phyloP scores from a whole-genome alignment of 2,888 invertebrate genomes.

The Scotopteryx bipunctaria region DNA sequence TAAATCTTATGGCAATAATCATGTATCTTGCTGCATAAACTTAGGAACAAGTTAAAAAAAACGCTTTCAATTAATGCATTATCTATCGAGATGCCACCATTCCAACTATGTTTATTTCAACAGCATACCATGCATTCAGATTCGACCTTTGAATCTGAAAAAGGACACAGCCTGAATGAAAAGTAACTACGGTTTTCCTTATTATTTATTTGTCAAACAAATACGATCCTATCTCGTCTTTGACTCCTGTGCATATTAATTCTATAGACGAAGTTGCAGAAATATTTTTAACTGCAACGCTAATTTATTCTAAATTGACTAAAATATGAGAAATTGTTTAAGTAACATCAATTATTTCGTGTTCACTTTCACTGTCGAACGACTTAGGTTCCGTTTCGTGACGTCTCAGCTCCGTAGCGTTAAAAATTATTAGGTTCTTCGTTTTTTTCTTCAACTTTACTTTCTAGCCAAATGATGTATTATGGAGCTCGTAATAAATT shows the following conservation, averaged over 20 bases:
- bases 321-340: slow-evolving; percentile 52
- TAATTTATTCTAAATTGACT: slow-evolving; percentile 25
- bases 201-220: slow-evolving; percentile 34
- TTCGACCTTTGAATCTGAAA: slow-evolving; percentile 62
- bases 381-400: slow-evolving; percentile 70
- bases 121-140: slow-evolving; percentile 64
- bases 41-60: slow-evolving; percentile 7
- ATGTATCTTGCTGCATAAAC: background rate
- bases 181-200: slow-evolving; percentile 58
- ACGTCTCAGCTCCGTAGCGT: slow-evolving; percentile 57
- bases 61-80: slow-evolving; percentile 32
- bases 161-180: slow-evolving; percentile 60
- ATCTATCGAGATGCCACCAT: slow-evolving; percentile 55
- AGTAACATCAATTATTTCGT: slow-evolving; percentile 62
- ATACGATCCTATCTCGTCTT: slow-evolving; percentile 20
- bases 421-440: slow-evolving; percentile 54
- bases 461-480: slow-evolving; percentile 63
- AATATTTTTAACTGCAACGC: slow-evolving; percentile 10
- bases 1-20: background rate
- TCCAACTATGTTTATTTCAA: slow-evolving; percentile 49
- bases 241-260: slow-evolving; percentile 29
- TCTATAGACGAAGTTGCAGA: slow-evolving; percentile 7
- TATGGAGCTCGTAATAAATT: slow-evolving; percentile 45
- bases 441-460: slow-evolving; percentile 53
- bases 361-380: slow-evolving; percentile 73